phyloP scores from a whole-genome alignment of 2,888 invertebrate species.

The Eupithecia insigniata region DNA sequence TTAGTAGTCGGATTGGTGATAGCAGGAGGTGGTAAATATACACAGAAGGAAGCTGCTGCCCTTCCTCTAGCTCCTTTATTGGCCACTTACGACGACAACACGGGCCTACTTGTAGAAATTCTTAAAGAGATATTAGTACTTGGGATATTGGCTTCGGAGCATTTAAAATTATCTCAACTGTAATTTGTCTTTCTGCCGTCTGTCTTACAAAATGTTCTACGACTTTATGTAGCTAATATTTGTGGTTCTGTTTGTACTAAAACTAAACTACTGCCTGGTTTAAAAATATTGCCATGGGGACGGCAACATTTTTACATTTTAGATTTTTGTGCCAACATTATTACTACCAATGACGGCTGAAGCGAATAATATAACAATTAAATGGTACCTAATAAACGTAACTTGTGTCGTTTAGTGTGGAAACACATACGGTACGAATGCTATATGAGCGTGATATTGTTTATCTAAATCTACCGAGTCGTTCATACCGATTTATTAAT shows the following conservation, averaged over 20 bases:
- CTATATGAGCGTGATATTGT: constrained; percentile 41
- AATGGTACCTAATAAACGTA: neutral
- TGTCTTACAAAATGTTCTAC: neutral
- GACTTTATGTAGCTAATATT: neutral
- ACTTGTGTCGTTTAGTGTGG: neutral
- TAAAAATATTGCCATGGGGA: no score
- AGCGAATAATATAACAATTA: neutral
- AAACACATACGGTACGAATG: no score
- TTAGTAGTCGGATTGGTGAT: neutral
- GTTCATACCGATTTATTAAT: constrained; percentile 28
- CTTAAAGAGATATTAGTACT: neutral
- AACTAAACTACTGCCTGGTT: neutral
- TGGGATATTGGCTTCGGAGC: no score
- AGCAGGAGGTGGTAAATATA: neutral
- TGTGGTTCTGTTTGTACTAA: neutral
- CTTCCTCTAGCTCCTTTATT: neutral
- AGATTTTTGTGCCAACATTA: no score
- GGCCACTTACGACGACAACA: neutral
- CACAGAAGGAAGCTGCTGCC: neutral
- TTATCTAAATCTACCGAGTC: constrained; percentile 40
- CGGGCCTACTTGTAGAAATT: neutral
- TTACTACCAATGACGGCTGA: neutral
- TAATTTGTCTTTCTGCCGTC: neutral
- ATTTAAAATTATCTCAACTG: neutral
- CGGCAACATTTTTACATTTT: neutral